Conservation (phyloP, 2,888 invertebrate species). For the Cheilosia grossa region DNA sequence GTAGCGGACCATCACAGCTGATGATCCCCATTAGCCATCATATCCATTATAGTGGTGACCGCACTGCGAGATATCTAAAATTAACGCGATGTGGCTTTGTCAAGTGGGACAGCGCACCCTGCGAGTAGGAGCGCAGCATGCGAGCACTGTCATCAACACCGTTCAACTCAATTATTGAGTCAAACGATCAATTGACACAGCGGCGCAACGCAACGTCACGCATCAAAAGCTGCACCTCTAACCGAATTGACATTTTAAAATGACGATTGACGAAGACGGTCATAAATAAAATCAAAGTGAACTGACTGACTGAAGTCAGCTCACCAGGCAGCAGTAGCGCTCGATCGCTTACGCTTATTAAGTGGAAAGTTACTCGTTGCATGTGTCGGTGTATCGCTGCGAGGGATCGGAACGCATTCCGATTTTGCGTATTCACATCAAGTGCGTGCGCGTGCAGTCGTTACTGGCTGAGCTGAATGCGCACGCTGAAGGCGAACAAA, state of each 20-base stretch:
- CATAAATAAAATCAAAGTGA: slow-evolving; percentile 58
- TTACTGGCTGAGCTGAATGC: neutral
- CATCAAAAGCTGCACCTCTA: slow-evolving; percentile 51
- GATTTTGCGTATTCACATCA: slow-evolving; percentile 50
- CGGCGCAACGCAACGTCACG: slow-evolving; percentile 18
- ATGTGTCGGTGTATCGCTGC: neutral
- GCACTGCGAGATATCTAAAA: slow-evolving; percentile 24
- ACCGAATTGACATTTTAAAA: slow-evolving; percentile 46
- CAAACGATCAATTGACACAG: slow-evolving; percentile 67
- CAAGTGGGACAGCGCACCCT: slow-evolving; percentile 40
- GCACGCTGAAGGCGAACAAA: slow-evolving; percentile 31
- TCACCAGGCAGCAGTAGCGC: neutral
- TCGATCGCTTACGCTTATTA: slow-evolving; percentile 53
- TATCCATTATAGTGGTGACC: neutral
- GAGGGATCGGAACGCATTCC: slow-evolving; percentile 32
- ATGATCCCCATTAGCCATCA: neutral
- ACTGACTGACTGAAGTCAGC: slow-evolving; percentile 35
- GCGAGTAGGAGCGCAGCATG: neutral
- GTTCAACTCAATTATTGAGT: slow-evolving; percentile 66
- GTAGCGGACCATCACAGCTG: slow-evolving; percentile 4
- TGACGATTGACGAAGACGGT: slow-evolving; percentile 28
- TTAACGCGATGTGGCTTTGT: slow-evolving; percentile 43
- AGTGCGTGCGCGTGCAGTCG: slow-evolving; percentile 58
- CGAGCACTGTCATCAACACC: slow-evolving; percentile 23
- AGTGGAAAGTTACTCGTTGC: slow-evolving; percentile 45